Conservation (phyloP, 2,797 vertebrate species). For the Chelidonichthys spinosus region DNA sequence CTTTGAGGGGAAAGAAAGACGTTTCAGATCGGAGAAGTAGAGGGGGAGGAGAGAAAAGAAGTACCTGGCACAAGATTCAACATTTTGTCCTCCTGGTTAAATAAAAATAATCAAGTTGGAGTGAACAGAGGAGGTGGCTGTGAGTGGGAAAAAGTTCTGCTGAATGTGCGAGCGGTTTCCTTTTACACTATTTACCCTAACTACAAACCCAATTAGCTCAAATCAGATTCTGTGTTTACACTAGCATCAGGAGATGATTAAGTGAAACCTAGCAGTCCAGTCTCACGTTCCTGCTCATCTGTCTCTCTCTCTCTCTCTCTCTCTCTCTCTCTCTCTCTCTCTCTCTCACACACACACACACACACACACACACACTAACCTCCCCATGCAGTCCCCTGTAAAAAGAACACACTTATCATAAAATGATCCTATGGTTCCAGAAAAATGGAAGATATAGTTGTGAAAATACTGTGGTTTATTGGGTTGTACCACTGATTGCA, state of each 20-base stretch:
- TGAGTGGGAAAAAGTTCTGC: slow-evolving; percentile 43
- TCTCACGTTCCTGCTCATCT: slow-evolving; percentile 62
- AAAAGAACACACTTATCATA: slow-evolving; percentile 4
- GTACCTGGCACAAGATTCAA: slow-evolving; percentile 35
- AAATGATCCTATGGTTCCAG: slow-evolving; percentile 1
- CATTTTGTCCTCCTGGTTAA: slow-evolving; percentile 47
- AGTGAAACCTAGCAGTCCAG: slow-evolving; percentile 66
- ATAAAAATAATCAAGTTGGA: slow-evolving; percentile 32
- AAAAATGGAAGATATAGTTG: neutral
- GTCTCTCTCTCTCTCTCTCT: too few relatives aligned
- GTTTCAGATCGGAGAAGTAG: slow-evolving; percentile 33
- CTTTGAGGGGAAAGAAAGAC: slow-evolving; percentile 51
- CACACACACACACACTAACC: slow-evolving; percentile 28
- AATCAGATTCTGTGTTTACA: slow-evolving; percentile 80
- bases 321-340: too few relatives aligned
- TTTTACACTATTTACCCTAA: slow-evolving; percentile 80
- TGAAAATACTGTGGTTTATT: slow-evolving; percentile 12
- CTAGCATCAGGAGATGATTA: slow-evolving; percentile 78
- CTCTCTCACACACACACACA: slow-evolving; percentile 7
- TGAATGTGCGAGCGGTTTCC: slow-evolving; percentile 71
- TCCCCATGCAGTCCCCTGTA: neutral
- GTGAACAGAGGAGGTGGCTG: slow-evolving; percentile 23
- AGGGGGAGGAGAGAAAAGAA: neutral
- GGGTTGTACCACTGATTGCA: neutral
- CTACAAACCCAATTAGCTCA: slow-evolving; percentile 82